A percentile compares a stretch with the other conserved stretches of the same genome.
Conservation (phyloP, 1,140 invertebrate species). For the Hyles euphorbiae region DNA sequence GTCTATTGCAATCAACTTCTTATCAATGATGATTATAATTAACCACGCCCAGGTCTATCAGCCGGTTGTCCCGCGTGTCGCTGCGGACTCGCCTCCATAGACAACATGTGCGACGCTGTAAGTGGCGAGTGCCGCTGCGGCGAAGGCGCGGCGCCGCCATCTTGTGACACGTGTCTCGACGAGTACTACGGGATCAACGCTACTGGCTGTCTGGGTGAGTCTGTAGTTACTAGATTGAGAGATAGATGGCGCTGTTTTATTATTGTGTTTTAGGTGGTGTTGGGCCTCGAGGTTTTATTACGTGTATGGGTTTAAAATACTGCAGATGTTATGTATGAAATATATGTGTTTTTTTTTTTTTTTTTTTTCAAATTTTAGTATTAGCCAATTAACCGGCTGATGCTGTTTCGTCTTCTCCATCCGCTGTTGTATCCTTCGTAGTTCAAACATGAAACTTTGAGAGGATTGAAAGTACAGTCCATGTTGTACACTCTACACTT, state of each 20-base stretch:
- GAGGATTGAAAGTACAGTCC: too few relatives aligned
- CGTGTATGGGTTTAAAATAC: background rate
- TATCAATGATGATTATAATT: background rate
- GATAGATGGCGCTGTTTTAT: constrained; percentile 21
- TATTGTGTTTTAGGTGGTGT: background rate
- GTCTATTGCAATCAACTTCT: too few relatives aligned
- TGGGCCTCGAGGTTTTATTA: too few relatives aligned
- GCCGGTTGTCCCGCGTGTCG: constrained; percentile 84
- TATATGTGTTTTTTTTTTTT: background rate
- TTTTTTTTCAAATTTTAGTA: too few relatives aligned
- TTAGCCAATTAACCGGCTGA: too few relatives aligned
- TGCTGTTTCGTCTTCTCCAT: too few relatives aligned
- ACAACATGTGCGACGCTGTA: constrained; percentile 80
- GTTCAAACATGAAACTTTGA: too few relatives aligned
- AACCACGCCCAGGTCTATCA: constrained; percentile 63
- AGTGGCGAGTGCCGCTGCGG: constrained; percentile 87
- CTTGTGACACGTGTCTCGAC: constrained; percentile 85
- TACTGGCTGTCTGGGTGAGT: constrained; percentile 85
- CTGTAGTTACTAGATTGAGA: background rate
- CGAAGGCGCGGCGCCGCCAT: constrained; percentile 84
- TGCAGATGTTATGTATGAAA: background rate
- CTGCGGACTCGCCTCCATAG: constrained; percentile 85
- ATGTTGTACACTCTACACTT: too few relatives aligned
- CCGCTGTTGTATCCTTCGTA: too few relatives aligned
- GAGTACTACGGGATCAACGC: constrained; percentile 86